Percentiles rank a stretch among this genome's conserved stretches.
Evolutionary conservation across 2,797 vertebrate genomes (phyloP).

Genomic region (Mormyrops attenuatus): DNA sequence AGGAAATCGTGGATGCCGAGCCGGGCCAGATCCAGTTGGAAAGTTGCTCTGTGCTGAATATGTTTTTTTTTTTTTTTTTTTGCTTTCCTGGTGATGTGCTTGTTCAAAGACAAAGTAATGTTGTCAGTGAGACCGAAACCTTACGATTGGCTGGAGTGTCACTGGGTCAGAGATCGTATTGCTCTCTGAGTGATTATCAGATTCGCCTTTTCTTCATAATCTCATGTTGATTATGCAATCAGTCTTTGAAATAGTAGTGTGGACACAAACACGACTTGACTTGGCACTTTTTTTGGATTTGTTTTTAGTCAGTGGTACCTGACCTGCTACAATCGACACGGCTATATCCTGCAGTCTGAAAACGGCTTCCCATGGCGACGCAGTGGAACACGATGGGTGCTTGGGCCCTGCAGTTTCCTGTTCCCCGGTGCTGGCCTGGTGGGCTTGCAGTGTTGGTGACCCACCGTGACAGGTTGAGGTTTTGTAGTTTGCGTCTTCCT

Average conservation of each 20-base stretch:
- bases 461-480: not conserved
- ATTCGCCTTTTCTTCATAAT: not conserved
- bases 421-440: not conserved
- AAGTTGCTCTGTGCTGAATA: not conserved
- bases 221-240: not conserved
- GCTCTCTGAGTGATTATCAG: not conserved
- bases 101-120: not conserved
- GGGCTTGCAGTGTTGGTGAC: not conserved
- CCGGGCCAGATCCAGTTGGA: not conserved
- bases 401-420: not conserved
- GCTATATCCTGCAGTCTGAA: not conserved
- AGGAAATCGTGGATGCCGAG: not conserved
- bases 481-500: not conserved
- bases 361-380: not conserved
- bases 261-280: not conserved
- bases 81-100: not conserved
- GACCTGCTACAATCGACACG: not conserved
- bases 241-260: not conserved
- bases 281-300: not conserved
- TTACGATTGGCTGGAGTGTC: not conserved
- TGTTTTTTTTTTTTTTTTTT: not conserved
- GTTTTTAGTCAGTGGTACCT: not conserved
- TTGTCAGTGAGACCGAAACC: not conserved
- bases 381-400: not conserved
- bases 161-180: not conserved